Base-by-base conservation (phyloP, 1,140 invertebrate genomes). In the Diorhabda elongata region DNA sequence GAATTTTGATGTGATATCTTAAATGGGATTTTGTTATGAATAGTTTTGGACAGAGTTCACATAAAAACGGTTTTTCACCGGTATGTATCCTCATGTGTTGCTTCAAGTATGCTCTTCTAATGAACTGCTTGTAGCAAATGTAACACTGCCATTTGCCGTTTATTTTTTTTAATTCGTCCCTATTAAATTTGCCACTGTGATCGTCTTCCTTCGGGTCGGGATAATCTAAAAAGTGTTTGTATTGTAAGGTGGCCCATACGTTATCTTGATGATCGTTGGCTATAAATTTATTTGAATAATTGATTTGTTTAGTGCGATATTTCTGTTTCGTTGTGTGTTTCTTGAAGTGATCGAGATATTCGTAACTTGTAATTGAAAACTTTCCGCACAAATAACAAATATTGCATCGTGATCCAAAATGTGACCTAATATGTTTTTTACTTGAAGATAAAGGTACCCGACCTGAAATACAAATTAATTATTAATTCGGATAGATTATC, bases 41-140 rank as follows among this genome's bases (percentile, higher is more conserved):
- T 59, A 42, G 44, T 59, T 60, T 66, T 5, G 42, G 41, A 58
- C 65, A 66, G 6, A 44, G 11, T n/a, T 82, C 77, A 67, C 85
- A 86, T 0, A 81, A 78, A 66, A 81, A 86, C 0, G 84, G 85
- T 45, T 83, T 75, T 62, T 86, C 84, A 69, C 84, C 84, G 41
- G 83, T 84, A 67, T 86, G 85, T 0, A 85, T 83, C 43, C 84
- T 69, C 72, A 84, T 83, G 75, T 86, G 85, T 83, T 85, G 84
- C 3, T 83, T 74, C 42, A 85, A 69, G 81, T 85, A 44, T 52
- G 44, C n/a, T 5, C 44, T 64, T 64, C 52, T 64, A 5, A 44
- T 26, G 52, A 52, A 64, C 9, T 11, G 8, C 26, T 64, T 64
- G 11, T 41, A 42, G 11, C 63, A 64, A 56, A 64, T 26, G n/a